Base-by-base conservation (phyloP, 2,888 invertebrate species). In the Suillia variegata region DNA sequence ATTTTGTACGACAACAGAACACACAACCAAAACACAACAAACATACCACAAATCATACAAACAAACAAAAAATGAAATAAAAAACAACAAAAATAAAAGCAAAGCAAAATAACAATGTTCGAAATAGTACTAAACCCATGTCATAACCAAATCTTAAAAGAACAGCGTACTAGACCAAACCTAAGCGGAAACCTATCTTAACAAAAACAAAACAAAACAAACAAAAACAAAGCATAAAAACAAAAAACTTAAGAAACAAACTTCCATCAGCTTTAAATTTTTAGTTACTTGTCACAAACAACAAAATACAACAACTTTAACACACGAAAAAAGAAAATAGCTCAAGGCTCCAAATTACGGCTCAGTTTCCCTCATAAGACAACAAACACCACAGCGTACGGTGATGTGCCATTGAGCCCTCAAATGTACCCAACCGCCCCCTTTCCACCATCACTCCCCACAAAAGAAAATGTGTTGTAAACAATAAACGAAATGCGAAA, bases 1-100 rank as follows among this genome's bases (percentile, higher is more conserved):
- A 70, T 71, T 70, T 73, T 62, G 69, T 70, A 69, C 53, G 33
- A 49, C 17, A 52, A 52, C 13, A 22, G 10, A 38, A 53, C 38
- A 34, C 54, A 59, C 18, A 50, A 21, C 45, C 49, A 50, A 5
- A 48, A 48, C 58, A 59, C 71, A 69, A 71, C 67, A 62, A 70
- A 13, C 6, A 38, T 13, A 53, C 13, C 38, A 22, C 26, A 18
- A 52, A 52, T 31, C 18, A 26, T 54, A 50, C 31, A 18, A 57
- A 26, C 17, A 15, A 52, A 61, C 53, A 45, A 60, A 56, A 48
- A 50, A 22, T 49, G 52, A 42, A 50, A 66, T 54, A 61, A 52
- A 68, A 62, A 66, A 73, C 73, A 71, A 71, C 71, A 71, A n/a
- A n/a, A n/a, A n/a, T n/a, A n/a, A n/a, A n/a, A n/a, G n/a, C n/a